A percentile compares a stretch with the other conserved stretches of the same genome.
Evolutionary conservation across 2,888 invertebrate genomes (phyloP).

Genomic region (Catocala sponsa): DNA sequence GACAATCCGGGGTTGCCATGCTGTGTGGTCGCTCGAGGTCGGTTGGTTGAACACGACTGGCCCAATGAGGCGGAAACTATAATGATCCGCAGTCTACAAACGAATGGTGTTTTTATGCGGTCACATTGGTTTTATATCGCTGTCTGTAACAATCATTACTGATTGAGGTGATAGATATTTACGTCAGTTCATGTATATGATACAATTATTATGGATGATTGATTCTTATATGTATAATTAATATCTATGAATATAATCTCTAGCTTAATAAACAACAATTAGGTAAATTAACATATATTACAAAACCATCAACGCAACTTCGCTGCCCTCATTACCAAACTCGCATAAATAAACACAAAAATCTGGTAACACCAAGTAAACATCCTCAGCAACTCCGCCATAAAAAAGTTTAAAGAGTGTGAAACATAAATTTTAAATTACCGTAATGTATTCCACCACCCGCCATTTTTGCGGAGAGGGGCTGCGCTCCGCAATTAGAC

Average conservation of each 20-base stretch:
- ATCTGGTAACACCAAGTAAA: conserved; percentile 46
- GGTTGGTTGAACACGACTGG: conserved; percentile 31
- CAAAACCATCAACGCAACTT: conserved; percentile 20
- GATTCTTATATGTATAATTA: background rate
- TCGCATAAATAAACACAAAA: conserved; percentile 42
- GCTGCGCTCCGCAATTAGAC: conserved; percentile 76
- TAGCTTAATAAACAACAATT: conserved; percentile 6
- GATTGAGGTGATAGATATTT: conserved; percentile 18
- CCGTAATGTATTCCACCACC: conserved; percentile 66
- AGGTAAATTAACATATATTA: conserved; percentile 2
- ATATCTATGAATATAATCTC: background rate
- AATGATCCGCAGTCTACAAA: conserved; percentile 45
- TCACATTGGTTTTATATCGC: conserved; percentile 18
- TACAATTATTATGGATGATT: conserved; percentile 2
- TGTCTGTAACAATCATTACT: conserved; percentile 24
- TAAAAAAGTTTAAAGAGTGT: conserved; percentile 67
- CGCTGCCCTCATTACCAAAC: conserved; percentile 24
- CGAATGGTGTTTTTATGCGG: conserved; percentile 49
- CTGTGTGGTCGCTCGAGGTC: conserved; percentile 26
- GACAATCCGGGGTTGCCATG: conserved; percentile 21
- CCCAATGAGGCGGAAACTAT: conserved; percentile 54
- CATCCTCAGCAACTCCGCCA: conserved; percentile 31
- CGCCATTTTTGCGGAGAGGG: conserved; percentile 68
- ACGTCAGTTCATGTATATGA: background rate
- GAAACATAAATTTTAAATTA: conserved; percentile 77